phyloP scores from a whole-genome alignment of 2,888 invertebrate species.

The Nomada fabriciana region DNA sequence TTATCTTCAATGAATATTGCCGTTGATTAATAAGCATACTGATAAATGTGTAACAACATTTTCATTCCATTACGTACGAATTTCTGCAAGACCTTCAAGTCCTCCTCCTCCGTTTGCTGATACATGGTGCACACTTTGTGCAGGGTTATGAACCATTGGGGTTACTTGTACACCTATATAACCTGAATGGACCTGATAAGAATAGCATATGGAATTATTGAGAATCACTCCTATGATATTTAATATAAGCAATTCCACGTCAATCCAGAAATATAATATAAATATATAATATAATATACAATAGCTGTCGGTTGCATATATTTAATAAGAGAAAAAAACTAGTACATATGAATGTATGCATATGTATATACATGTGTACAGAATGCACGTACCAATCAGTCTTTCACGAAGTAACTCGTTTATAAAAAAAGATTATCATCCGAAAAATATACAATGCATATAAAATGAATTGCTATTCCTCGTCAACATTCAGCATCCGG shows the following conservation, averaged over 20 bases:
- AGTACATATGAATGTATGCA: too few species aligned
- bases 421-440: too few species aligned
- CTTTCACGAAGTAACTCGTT: too few species aligned
- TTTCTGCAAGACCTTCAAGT: rapidly evolving
- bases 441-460: too few species aligned
- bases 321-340: neutral
- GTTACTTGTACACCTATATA: neutral
- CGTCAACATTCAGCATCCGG: too few species aligned
- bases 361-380: too few species aligned
- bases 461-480: too few species aligned
- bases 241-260: neutral
- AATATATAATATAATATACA: neutral
- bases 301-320: neutral
- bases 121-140: neutral
- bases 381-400: too few species aligned
- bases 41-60: neutral
- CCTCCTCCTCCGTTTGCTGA: rapidly evolving
- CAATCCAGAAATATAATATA: neutral
- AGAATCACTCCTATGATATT: neutral
- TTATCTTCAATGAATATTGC: neutral
- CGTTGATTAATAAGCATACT: too few species aligned
- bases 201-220: too few species aligned
- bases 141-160: neutral
- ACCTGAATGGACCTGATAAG: neutral
- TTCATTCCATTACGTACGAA: slow-evolving; percentile 10